Evolutionary conservation across 2,888 invertebrate genomes (phyloP).

Genomic region (Xestia c-nigrum): DNA sequence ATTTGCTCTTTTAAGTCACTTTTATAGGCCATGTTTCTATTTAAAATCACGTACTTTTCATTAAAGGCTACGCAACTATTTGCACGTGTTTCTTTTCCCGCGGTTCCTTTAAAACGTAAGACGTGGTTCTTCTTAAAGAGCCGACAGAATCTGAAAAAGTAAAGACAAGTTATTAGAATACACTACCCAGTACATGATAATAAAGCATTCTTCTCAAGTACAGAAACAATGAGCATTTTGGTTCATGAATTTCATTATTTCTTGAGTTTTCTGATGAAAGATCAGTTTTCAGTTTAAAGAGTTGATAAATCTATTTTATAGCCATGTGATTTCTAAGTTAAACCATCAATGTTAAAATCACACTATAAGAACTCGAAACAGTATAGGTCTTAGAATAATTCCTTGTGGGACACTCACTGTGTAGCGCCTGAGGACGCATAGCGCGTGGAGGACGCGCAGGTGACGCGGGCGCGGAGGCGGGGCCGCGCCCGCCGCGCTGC

Average conservation of each 20-base stretch:
- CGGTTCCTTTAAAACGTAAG: slow-evolving; percentile 86
- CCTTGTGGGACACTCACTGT: slow-evolving; percentile 69
- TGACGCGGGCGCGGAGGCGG: slow-evolving; percentile 85
- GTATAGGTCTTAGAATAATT: background rate
- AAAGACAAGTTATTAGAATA: slow-evolving; percentile 12
- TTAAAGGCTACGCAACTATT: slow-evolving; percentile 79
- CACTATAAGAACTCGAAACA: fast-evolving
- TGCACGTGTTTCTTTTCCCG: slow-evolving; percentile 87
- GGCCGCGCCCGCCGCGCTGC: slow-evolving; percentile 84
- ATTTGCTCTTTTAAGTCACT: slow-evolving; percentile 13
- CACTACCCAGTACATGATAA: background rate
- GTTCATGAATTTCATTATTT: background rate
- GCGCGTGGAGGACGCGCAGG: slow-evolving; percentile 74
- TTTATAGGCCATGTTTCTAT: slow-evolving; percentile 16
- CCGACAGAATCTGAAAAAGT: slow-evolving; percentile 80
- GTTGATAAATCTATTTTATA: background rate
- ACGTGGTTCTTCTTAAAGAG: slow-evolving; percentile 83
- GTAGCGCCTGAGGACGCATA: slow-evolving; percentile 56
- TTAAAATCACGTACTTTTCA: slow-evolving; percentile 39
- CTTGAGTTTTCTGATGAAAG: background rate
- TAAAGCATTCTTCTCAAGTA: no score
- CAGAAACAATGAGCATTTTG: background rate
- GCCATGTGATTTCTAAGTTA: no score
- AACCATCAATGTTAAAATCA: background rate
- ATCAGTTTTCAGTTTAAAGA: background rate